Conservation (phyloP, 2,888 invertebrate species). For the Mamestra brassicae region DNA sequence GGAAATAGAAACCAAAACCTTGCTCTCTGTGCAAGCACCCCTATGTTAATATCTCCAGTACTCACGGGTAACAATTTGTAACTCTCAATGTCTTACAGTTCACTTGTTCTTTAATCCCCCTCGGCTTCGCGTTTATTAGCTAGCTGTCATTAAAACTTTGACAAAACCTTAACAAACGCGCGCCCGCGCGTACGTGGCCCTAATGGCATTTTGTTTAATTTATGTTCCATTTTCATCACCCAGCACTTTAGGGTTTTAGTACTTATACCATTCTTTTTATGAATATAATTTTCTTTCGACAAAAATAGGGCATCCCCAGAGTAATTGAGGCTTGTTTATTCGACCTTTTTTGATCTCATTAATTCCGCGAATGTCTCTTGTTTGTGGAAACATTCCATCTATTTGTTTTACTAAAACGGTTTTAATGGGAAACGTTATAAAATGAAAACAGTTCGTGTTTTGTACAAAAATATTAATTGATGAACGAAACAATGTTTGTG, state of each 20-base stretch:
- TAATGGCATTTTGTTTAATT: conserved; percentile 43
- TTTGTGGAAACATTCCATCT: conserved; percentile 43
- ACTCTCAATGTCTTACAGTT: conserved; percentile 66
- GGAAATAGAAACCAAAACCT: not conserved
- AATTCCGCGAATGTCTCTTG: conserved; percentile 51
- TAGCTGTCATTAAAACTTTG: conserved; percentile 76
- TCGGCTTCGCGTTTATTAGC: conserved; percentile 74
- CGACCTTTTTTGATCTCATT: conserved; percentile 57
- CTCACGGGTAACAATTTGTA: conserved; percentile 68
- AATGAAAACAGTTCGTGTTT: conserved; percentile 26
- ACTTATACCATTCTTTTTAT: conserved; percentile 36
- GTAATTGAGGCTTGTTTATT: conserved; percentile 44
- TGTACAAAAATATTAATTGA: conserved; percentile 34
- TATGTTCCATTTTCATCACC: conserved; percentile 16
- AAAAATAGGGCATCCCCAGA: conserved; percentile 35
- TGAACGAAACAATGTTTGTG: conserved; percentile 38
- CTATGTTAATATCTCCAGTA: conserved; percentile 26
- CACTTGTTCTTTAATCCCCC: conserved; percentile 62
- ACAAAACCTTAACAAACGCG: conserved; percentile 49
- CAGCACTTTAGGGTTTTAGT: conserved; percentile 42
- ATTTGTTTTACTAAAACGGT: conserved; percentile 53
- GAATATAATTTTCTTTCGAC: conserved; percentile 43
- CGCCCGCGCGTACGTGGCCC: conserved; percentile 19
- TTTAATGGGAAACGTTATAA: conserved; percentile 36
- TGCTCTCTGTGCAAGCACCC: conserved; percentile 8